These are phyloP conservation scores for Leptinotarsa juncta DNA, from an alignment of 2,888 invertebrate genomes.

Conservation along the genomic window DNA sequence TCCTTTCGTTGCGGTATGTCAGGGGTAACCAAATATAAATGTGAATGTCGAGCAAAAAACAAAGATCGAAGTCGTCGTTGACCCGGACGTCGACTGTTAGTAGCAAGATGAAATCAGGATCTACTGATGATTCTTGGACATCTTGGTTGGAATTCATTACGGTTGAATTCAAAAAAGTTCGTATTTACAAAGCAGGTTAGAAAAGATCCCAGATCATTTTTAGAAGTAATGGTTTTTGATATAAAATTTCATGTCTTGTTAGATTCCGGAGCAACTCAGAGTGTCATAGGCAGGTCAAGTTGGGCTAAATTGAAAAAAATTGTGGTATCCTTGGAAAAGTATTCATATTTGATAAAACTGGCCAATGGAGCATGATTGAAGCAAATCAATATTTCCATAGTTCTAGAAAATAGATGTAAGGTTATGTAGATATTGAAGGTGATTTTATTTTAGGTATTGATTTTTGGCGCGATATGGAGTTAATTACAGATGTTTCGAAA, in stretches of 20 bases:
- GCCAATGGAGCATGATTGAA: too few species aligned
- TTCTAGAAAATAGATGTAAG: too few species aligned
- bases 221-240: background rate
- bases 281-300: slow-evolving; percentile 22
- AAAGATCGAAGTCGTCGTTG: background rate
- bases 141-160: slow-evolving; percentile 31
- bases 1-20: slow-evolving; percentile 31
- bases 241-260: slow-evolving; percentile 27
- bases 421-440: too few species aligned
- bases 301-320: background rate
- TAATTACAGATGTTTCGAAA: too few species aligned
- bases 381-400: too few species aligned
- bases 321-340: too few species aligned
- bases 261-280: slow-evolving; percentile 29
- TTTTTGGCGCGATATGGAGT: too few species aligned
- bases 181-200: slow-evolving; percentile 18
- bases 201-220: slow-evolving; percentile 6
- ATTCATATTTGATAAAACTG: too few species aligned
- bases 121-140: slow-evolving; percentile 27
- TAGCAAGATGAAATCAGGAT: background rate
- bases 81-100: too few species aligned
- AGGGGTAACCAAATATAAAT: slow-evolving; percentile 31
- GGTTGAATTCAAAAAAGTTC: slow-evolving; percentile 5
- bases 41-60: background rate
- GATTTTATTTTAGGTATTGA: too few species aligned